Percentiles rank a stretch among this genome's conserved stretches.
Evolutionary conservation across 1,140 invertebrate genomes (phyloP).

Genomic region (Drosophila nigrodunni): DNA sequence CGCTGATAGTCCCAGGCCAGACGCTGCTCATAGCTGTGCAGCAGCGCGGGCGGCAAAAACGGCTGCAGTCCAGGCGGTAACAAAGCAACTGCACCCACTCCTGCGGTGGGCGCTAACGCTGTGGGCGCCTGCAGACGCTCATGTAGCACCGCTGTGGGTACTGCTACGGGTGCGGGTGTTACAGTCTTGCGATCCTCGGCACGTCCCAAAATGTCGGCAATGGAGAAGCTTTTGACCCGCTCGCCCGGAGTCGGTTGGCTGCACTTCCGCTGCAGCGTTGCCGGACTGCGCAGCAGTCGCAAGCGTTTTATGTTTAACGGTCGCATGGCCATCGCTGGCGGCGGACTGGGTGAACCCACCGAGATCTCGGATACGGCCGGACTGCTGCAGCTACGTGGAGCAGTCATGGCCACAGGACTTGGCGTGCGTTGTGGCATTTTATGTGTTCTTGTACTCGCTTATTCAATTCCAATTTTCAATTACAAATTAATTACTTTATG

Average conservation of each 20-base stretch:
- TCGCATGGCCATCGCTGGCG: conserved; percentile 55
- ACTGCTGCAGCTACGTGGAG: conserved; percentile 59
- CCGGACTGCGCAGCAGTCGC: conserved; percentile 67
- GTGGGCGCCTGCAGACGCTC: not conserved
- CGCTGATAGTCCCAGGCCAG: conserved; percentile 86
- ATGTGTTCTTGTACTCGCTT: conserved; percentile 5
- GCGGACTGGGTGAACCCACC: conserved; percentile 79
- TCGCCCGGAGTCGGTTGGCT: conserved; percentile 43
- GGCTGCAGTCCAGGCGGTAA: conserved; percentile 61
- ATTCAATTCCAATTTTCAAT: not conserved
- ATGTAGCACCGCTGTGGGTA: not conserved
- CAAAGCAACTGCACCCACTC: conserved; percentile 1
- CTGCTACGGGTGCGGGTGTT: not conserved
- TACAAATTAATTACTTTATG: not conserved
- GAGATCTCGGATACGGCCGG: conserved; percentile 82
- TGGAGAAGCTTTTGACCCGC: conserved; percentile 95
- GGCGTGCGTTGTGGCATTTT: conserved; percentile 68
- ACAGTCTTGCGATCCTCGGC: conserved; percentile 32
- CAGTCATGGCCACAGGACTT: conserved; percentile 47
- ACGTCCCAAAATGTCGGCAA: conserved; percentile 94
- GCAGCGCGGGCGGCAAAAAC: conserved; percentile 73
- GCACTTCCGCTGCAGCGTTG: conserved; percentile 35
- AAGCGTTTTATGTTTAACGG: conserved; percentile 87
- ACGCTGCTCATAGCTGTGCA: conserved; percentile 85
- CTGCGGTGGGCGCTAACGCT: not conserved